These are phyloP conservation scores for Cynodonichthys magdalenae DNA, from an alignment of 2,797 vertebrate species.

Conservation along the genomic window DNA sequence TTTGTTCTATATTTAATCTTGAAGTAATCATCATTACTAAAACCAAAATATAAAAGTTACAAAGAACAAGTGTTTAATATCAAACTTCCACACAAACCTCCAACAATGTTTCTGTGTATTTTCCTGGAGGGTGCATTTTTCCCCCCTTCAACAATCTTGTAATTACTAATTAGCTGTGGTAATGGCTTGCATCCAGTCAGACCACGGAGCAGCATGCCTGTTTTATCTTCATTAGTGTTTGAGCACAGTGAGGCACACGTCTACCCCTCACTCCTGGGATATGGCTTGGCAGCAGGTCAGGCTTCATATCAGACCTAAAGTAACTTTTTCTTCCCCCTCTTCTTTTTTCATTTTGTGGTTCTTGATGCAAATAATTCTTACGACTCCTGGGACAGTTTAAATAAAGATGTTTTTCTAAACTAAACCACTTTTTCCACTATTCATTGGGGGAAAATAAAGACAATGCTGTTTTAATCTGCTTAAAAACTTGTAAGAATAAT, in stretches of 20 bases:
- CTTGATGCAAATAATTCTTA: constrained; percentile 21
- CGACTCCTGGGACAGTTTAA: constrained; percentile 44
- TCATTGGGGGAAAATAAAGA: constrained; percentile 26
- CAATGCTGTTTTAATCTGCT: constrained; percentile 31
- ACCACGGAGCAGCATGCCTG: constrained; percentile 47
- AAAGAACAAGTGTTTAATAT: constrained; percentile 11
- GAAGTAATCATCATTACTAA: not conserved
- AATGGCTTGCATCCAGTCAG: constrained; percentile 66
- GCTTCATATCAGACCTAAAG: constrained; percentile 49
- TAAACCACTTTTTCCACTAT: constrained; percentile 7
- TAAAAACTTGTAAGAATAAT: constrained; percentile 35
- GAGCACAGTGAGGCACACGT: constrained; percentile 44
- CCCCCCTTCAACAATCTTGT: constrained; percentile 59
- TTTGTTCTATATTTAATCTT: constrained; percentile 8
- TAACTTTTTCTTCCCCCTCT: constrained; percentile 11
- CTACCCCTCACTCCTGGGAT: constrained; percentile 60
- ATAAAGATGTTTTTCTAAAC: constrained; percentile 21
- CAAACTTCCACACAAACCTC: constrained; percentile 19
- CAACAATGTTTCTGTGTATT: constrained; percentile 23
- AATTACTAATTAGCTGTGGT: constrained; percentile 69
- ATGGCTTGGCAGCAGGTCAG: constrained; percentile 61
- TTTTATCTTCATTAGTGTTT: constrained; percentile 73
- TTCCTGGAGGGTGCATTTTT: constrained; percentile 39
- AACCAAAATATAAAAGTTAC: not conserved
- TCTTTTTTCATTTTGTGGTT: constrained; percentile 15